Conservation (phyloP, 2,888 invertebrate species). For the Beris chalybata region DNA sequence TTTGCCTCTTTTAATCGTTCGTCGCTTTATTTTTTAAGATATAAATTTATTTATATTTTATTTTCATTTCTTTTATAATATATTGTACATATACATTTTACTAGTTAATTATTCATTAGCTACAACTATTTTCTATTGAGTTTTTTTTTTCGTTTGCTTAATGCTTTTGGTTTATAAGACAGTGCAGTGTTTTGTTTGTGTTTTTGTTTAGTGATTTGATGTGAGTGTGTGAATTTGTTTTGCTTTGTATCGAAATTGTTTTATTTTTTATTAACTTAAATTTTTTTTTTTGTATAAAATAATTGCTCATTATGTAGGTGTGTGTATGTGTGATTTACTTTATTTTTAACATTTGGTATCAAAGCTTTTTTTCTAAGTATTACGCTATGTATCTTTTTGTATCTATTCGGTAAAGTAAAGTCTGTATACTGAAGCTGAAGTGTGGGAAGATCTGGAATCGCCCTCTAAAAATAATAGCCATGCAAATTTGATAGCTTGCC, state of each 20-base stretch:
- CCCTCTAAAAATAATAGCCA: too few species aligned
- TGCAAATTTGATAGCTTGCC: too few species aligned
- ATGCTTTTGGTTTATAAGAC: slow-evolving; percentile 25
- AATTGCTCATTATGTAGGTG: neutral
- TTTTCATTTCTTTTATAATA: slow-evolving; percentile 17
- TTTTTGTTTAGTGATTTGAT: slow-evolving; percentile 13
- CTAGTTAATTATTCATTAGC: slow-evolving; percentile 6
- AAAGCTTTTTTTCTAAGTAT: neutral
- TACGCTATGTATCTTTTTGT: too few species aligned
- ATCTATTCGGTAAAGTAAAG: too few species aligned
- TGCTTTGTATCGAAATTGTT: too few species aligned
- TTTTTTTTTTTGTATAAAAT: too few species aligned
- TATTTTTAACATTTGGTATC: slow-evolving; percentile 5
- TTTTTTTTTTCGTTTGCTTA: slow-evolving; percentile 8
- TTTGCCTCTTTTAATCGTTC: too few species aligned
- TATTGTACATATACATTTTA: slow-evolving; percentile 18
- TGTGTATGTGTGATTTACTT: slow-evolving; percentile 1
- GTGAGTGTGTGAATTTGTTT: too few species aligned
- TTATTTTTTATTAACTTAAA: too few species aligned
- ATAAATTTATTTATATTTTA: slow-evolving; percentile 15
- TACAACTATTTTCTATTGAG: neutral
- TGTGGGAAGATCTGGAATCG: too few species aligned
- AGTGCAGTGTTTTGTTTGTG: slow-evolving; percentile 29
- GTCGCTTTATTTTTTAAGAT: slow-evolving; percentile 1
- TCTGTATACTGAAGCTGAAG: too few species aligned